Conservation (phyloP, 2,888 invertebrate species). For the Lasioglossum vierecki region DNA sequence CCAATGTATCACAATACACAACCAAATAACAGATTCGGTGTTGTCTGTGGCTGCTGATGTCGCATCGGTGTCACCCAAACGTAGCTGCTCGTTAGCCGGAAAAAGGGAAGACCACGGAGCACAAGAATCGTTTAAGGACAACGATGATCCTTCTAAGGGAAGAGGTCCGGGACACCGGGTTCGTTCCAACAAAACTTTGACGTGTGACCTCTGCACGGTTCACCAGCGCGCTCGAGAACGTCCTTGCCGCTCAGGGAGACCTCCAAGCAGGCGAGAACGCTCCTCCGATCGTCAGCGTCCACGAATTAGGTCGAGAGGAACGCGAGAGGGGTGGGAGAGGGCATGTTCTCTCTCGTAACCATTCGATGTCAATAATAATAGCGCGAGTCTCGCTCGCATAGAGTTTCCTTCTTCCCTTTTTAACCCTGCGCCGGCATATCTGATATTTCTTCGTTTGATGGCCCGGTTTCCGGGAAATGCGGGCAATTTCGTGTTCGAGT, state of each 20-base stretch:
- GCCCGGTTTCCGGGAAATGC: constrained; percentile 10
- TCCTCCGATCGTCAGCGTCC: constrained; percentile 72
- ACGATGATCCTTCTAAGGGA: constrained; percentile 32
- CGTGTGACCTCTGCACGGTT: constrained; percentile 61
- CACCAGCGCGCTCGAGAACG: constrained; percentile 68
- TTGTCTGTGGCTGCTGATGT: neutral
- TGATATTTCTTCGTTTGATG: neutral
- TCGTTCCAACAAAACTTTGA: constrained; percentile 33
- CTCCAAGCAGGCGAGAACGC: constrained; percentile 70
- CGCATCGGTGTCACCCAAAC: constrained; percentile 10
- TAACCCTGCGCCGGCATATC: constrained; percentile 11
- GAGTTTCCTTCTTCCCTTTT: constrained; percentile 56
- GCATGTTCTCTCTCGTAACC: constrained; percentile 66
- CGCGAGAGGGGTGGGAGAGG: constrained; percentile 44
- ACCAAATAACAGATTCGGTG: too few relatives aligned
- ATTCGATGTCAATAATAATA: constrained; percentile 70
- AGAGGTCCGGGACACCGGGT: constrained; percentile 7
- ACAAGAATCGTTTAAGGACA: constrained; percentile 10
- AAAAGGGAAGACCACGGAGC: neutral
- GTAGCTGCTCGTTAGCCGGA: constrained; percentile 23
- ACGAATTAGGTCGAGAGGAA: constrained; percentile 77
- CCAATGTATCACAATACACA: too few relatives aligned
- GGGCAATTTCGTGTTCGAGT: neutral
- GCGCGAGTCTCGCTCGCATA: constrained; percentile 55
- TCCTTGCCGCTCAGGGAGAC: constrained; percentile 77